Percentiles rank a stretch among this genome's conserved stretches.
Conservation (phyloP, 2,113 vertebrate species). For the Astur gentilis region DNA sequence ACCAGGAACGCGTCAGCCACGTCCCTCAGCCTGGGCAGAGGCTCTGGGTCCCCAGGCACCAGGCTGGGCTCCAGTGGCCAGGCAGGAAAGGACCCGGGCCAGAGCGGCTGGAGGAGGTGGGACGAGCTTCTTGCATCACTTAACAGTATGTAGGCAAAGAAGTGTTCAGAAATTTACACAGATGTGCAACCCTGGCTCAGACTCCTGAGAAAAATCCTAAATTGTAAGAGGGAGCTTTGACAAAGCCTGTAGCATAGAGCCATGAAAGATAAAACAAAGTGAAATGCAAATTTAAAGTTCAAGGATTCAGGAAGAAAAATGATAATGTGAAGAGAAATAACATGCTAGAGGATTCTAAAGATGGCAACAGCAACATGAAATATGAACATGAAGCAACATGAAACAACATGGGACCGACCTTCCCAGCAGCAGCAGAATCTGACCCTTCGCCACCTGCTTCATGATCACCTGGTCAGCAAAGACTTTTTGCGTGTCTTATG, state of each 20-base stretch:
- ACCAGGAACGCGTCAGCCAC: neutral
- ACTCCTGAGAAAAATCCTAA: neutral
- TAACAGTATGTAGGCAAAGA: neutral
- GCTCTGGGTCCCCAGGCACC: neutral
- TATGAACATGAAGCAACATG: neutral
- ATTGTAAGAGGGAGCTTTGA: neutral
- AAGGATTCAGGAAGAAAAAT: neutral
- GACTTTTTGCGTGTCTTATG: neutral
- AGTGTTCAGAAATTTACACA: neutral
- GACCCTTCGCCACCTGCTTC: neutral
- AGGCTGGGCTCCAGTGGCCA: neutral
- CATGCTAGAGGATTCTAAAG: neutral
- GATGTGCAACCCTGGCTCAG: neutral
- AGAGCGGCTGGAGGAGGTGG: neutral
- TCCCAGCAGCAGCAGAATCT: neutral
- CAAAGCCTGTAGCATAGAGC: neutral
- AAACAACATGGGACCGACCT: neutral
- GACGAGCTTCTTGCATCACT: neutral
- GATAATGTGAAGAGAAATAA: neutral
- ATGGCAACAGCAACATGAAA: neutral
- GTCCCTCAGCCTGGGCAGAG: neutral
- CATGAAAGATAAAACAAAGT: neutral
- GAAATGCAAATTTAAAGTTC: neutral
- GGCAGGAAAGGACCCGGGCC: neutral
- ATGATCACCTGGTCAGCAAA: neutral